Conservation (phyloP, 2,888 invertebrate species). For the Morpho deidamia region DNA sequence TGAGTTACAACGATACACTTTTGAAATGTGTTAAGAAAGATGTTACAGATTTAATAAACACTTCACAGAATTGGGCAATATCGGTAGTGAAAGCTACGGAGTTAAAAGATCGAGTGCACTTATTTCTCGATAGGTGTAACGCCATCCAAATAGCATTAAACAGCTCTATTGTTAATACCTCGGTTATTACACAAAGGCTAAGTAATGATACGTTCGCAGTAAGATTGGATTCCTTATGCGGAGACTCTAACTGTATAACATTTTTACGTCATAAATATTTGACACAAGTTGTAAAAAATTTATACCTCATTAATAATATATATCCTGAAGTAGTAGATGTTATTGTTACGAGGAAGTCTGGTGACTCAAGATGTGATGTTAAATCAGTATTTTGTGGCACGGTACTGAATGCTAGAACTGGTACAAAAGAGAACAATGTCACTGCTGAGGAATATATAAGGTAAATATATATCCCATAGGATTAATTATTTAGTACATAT, state of each 20-base stretch:
- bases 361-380: conserved; percentile 32
- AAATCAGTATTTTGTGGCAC: conserved; percentile 74
- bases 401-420: conserved; percentile 77
- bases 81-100: conserved; percentile 53
- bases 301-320: conserved; percentile 36
- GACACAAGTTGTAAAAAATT: conserved; percentile 42
- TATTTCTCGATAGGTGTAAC: conserved; percentile 70
- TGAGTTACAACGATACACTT: conserved; percentile 31
- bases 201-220: conserved; percentile 27
- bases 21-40: conserved; percentile 46
- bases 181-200: conserved; percentile 35
- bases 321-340: conserved; percentile 26
- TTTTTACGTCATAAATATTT: conserved; percentile 49
- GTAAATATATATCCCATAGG: conserved; percentile 44
- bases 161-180: conserved; percentile 38
- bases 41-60: conserved; percentile 46
- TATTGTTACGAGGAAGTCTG: conserved; percentile 61
- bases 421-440: conserved; percentile 68
- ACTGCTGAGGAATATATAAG: conserved; percentile 72
- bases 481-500: no score
- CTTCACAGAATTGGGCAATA: conserved; percentile 69
- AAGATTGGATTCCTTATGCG: conserved; percentile 40
- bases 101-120: conserved; percentile 61
- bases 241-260: conserved; percentile 42
- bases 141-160: conserved; percentile 44